Percentiles rank a stretch among this genome's conserved stretches.
phyloP scores from a whole-genome alignment of 2,888 invertebrate genomes.

The Matsumyia berberina region DNA sequence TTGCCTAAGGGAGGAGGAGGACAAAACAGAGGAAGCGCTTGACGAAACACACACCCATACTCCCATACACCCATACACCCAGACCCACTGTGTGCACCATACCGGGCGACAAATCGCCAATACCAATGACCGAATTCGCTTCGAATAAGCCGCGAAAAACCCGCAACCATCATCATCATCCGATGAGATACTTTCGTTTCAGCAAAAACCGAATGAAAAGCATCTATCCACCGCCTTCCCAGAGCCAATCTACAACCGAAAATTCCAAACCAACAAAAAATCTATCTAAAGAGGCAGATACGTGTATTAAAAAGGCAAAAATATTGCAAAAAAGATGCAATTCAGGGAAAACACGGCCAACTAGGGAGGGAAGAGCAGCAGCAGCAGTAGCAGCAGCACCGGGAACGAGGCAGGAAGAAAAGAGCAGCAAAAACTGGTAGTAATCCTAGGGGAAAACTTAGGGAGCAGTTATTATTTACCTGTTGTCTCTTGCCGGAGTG shows the following conservation, averaged over 20 bases:
- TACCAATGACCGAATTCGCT: slow-evolving; percentile 68
- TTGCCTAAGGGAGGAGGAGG: neutral
- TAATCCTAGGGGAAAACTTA: slow-evolving; percentile 69
- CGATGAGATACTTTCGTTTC: slow-evolving; percentile 50
- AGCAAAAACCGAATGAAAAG: slow-evolving; percentile 36
- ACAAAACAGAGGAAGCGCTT: slow-evolving; percentile 23
- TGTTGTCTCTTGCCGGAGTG: slow-evolving; percentile 49
- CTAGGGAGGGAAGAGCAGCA: slow-evolving; percentile 10
- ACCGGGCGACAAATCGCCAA: slow-evolving; percentile 39
- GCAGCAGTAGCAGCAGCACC: neutral
- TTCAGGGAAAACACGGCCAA: slow-evolving; percentile 56
- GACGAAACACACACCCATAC: neutral
- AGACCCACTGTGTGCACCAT: neutral
- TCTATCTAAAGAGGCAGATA: slow-evolving; percentile 43
- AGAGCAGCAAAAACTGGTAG: slow-evolving; percentile 61
- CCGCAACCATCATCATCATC: slow-evolving; percentile 40
- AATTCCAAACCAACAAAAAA: slow-evolving; percentile 65
- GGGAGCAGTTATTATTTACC: slow-evolving; percentile 69
- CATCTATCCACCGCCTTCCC: slow-evolving; percentile 36
- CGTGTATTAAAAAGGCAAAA: slow-evolving; percentile 45
- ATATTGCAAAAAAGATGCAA: slow-evolving; percentile 63
- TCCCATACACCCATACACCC: no score
- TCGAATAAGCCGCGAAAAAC: slow-evolving; percentile 8
- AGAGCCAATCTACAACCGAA: slow-evolving; percentile 54
- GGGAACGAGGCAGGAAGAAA: slow-evolving; percentile 35